These are phyloP conservation scores for Bryconaethiops microstoma DNA, from an alignment of 2,797 vertebrate genomes.

Conservation along the genomic window DNA sequence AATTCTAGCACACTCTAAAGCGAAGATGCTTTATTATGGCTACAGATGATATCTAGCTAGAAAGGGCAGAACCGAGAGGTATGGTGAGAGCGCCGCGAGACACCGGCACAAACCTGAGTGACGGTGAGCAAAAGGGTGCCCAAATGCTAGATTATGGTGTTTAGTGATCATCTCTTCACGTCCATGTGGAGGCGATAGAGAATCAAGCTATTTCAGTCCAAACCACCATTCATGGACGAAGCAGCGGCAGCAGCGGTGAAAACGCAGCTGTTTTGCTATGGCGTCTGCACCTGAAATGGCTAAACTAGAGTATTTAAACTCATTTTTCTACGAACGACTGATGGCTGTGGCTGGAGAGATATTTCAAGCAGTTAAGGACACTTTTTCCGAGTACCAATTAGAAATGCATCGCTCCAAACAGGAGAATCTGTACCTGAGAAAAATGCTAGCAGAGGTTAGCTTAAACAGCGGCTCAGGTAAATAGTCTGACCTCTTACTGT, in stretches of 20 bases:
- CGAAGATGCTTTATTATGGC: no score
- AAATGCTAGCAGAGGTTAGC: constrained; percentile 22
- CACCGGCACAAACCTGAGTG: no score
- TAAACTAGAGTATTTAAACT: constrained; percentile 35
- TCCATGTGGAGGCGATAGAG: neutral
- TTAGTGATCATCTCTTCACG: neutral
- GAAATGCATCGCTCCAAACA: constrained; percentile 28
- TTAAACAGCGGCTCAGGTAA: neutral
- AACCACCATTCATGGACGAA: neutral
- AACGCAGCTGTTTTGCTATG: neutral
- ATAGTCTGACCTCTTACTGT: neutral
- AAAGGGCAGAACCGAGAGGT: no score
- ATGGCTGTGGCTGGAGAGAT: constrained; percentile 37
- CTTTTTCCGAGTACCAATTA: constrained; percentile 29
- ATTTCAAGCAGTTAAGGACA: constrained; percentile 35
- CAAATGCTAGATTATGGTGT: no score
- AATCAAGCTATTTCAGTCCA: neutral
- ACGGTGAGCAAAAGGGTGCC: no score
- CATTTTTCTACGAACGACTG: constrained; percentile 31
- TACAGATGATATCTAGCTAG: no score
- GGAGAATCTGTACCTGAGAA: constrained; percentile 32
- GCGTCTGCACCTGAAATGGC: neutral
- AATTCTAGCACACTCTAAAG: no score
- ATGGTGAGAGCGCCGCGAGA: no score
- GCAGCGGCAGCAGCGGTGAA: neutral